Percentiles rank a stretch among this genome's conserved stretches.
Evolutionary conservation across 2,113 vertebrate species (phyloP).

Genomic region (Hydrolagus affinis): DNA sequence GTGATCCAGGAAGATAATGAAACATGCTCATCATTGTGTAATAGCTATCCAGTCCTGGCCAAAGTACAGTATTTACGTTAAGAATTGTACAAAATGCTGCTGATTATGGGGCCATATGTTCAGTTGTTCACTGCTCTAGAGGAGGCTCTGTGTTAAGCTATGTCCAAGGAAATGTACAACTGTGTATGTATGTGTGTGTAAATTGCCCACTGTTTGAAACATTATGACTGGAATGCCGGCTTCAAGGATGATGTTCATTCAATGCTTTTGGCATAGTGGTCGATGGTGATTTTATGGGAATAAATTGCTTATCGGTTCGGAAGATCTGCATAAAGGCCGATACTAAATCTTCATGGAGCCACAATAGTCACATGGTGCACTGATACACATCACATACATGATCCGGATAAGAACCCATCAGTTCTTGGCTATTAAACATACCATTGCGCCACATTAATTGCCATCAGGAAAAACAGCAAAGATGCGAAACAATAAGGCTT

Average conservation of each 20-base stretch:
- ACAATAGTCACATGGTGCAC: slow-evolving; percentile 15
- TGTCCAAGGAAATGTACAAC: slow-evolving; percentile 63
- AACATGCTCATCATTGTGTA: slow-evolving; percentile 72
- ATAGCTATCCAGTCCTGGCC: slow-evolving; percentile 67
- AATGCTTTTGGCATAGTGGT: not conserved
- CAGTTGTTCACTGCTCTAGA: slow-evolving; percentile 72
- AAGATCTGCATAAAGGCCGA: slow-evolving; percentile 28
- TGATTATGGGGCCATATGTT: slow-evolving; percentile 76
- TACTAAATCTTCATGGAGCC: slow-evolving; percentile 29
- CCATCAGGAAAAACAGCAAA: slow-evolving; percentile 1
- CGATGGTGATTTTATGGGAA: slow-evolving; percentile 26
- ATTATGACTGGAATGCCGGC: slow-evolving; percentile 36
- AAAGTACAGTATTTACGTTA: slow-evolving; percentile 78
- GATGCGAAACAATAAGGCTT: slow-evolving; percentile 28
- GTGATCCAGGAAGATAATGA: slow-evolving; percentile 78
- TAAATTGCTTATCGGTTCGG: slow-evolving; percentile 27
- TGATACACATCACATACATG: slow-evolving; percentile 29
- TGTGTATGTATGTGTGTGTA: slow-evolving; percentile 67
- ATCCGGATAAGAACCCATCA: slow-evolving; percentile 3
- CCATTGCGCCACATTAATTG: slow-evolving; percentile 28
- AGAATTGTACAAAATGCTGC: slow-evolving; percentile 76
- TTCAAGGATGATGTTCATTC: slow-evolving; percentile 25
- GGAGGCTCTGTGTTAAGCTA: slow-evolving; percentile 72
- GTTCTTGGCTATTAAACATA: slow-evolving; percentile 4
- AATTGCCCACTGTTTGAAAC: slow-evolving; percentile 73